These are phyloP conservation scores for Tachina grossa DNA, from an alignment of 2,888 invertebrate species.

Conservation along the genomic window DNA sequence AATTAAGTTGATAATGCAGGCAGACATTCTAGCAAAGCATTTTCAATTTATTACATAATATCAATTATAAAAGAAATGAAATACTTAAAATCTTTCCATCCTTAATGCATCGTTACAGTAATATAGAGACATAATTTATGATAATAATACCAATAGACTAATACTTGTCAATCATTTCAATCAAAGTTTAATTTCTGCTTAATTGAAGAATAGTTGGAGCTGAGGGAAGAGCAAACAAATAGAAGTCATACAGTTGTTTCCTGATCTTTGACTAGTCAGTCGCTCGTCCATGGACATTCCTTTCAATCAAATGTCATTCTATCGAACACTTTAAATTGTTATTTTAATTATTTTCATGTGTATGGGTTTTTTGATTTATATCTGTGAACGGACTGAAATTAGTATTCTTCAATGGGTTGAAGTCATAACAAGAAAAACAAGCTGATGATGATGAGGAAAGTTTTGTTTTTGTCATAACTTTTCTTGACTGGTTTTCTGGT, in stretches of 20 bases:
- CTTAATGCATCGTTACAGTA: neutral
- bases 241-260: constrained; percentile 46
- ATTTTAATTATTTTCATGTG: constrained; percentile 64
- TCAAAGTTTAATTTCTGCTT: constrained; percentile 49
- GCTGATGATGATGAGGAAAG: neutral
- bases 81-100: constrained; percentile 1
- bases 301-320: constrained; percentile 69
- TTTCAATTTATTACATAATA: constrained; percentile 10
- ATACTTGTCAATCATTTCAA: constrained; percentile 64
- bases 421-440: neutral
- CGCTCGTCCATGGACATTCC: constrained; percentile 61
- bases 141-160: constrained; percentile 39
- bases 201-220: constrained; percentile 38
- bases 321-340: constrained; percentile 62
- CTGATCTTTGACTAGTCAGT: constrained; percentile 13
- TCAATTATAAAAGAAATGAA: neutral
- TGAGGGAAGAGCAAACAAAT: constrained; percentile 6
- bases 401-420: constrained; percentile 7
- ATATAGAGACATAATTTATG: constrained; percentile 38
- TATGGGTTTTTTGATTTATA: constrained; percentile 9
- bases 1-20: neutral
- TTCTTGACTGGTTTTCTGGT: constrained; percentile 11
- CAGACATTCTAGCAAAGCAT: neutral
- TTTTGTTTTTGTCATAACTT: neutral
- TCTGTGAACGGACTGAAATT: constrained; percentile 2